A percentile compares a stretch with the other conserved stretches of the same genome.
phyloP scores from a whole-genome alignment of 2,113 vertebrate species.

The Hemiscyllium ocellatum region DNA sequence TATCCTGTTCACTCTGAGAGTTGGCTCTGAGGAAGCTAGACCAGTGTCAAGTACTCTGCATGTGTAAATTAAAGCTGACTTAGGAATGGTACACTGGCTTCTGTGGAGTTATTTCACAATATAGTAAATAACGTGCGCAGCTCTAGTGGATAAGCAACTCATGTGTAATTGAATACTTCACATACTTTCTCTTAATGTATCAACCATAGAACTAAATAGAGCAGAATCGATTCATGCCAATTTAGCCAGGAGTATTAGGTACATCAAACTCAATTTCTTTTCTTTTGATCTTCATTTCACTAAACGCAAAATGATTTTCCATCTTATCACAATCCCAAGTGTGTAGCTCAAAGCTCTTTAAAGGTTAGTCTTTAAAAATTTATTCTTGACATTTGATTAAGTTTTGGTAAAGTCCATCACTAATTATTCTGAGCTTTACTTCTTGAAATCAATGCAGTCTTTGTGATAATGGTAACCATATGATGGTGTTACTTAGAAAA shows the following conservation, averaged over 20 bases:
- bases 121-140: not conserved
- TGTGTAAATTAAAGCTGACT: no score
- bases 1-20: no score
- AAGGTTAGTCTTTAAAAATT: not conserved
- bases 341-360: not conserved
- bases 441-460: not conserved
- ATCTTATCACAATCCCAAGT: not conserved
- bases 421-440: not conserved
- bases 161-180: not conserved
- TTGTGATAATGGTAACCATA: not conserved
- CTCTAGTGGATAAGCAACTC: not conserved
- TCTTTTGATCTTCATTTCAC: constrained; percentile 21
- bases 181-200: not conserved
- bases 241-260: not conserved
- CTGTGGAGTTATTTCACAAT: no score
- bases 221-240: constrained; percentile 19
- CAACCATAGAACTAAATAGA: not conserved
- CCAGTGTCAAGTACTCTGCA: no score
- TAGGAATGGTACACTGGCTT: no score
- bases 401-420: not conserved
- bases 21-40: no score
- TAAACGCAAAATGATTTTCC: not conserved
- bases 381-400: not conserved
- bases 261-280: not conserved
- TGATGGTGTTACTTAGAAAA: not conserved